A percentile compares a stretch with the other conserved stretches of the same genome.
phyloP scores from a whole-genome alignment of 1,140 invertebrate species.

The Phocides pigmalion region DNA sequence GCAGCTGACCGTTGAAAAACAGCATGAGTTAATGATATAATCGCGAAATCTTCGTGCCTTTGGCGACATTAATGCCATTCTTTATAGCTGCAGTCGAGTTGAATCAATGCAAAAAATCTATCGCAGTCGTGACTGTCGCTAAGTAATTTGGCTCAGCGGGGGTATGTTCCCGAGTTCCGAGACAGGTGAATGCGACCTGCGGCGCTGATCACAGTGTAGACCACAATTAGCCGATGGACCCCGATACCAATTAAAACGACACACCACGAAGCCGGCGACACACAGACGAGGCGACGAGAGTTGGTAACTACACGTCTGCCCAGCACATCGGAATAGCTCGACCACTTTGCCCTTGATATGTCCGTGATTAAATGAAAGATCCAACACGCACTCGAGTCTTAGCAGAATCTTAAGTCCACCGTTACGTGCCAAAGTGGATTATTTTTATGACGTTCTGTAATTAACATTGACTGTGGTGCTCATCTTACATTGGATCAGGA shows the following conservation, averaged over 20 bases:
- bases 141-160: conserved; percentile 53
- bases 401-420: no score
- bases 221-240: conserved; percentile 56
- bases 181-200: conserved; percentile 63
- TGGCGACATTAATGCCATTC: not conserved
- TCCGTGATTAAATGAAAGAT: not conserved
- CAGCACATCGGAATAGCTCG: not conserved
- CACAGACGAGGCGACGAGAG: conserved; percentile 2
- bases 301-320: not conserved
- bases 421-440: no score
- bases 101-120: conserved; percentile 32
- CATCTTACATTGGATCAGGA: no score
- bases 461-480: no score
- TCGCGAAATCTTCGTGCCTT: not conserved
- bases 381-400: no score
- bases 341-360: not conserved
- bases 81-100: conserved; percentile 8
- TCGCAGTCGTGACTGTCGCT: conserved; percentile 50
- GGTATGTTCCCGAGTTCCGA: conserved; percentile 34
- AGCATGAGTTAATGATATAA: conserved; percentile 7
- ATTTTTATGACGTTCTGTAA: no score
- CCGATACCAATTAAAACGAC: conserved; percentile 58
- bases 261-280: conserved; percentile 29
- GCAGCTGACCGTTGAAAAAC: not conserved
- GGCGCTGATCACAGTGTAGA: conserved; percentile 46